A percentile compares a stretch with the other conserved stretches of the same genome.
Conservation (phyloP, 1,140 invertebrate species). For the Drosophila tani region DNA sequence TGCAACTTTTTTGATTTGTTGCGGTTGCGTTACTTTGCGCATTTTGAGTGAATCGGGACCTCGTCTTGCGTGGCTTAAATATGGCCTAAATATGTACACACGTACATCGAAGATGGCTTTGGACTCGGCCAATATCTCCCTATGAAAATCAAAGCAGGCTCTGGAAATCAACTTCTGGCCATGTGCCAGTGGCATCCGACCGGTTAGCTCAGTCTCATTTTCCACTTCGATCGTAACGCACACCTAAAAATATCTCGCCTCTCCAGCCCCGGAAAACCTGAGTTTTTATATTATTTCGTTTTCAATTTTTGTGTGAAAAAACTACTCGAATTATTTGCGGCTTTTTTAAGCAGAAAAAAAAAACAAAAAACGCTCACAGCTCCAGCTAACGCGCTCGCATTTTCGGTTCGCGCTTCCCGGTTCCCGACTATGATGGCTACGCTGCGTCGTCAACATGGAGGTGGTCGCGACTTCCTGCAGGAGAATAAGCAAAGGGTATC, state of each 20-base stretch:
- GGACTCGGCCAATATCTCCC: too few relatives aligned
- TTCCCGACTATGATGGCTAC: not conserved
- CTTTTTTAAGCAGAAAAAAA: not conserved
- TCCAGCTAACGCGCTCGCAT: too few relatives aligned
- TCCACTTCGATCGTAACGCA: slow-evolving; percentile 34
- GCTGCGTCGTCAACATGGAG: slow-evolving; percentile 21
- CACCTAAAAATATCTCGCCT: slow-evolving; percentile 20
- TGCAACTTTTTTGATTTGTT: too few relatives aligned
- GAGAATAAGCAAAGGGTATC: slow-evolving; percentile 39
- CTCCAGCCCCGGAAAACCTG: slow-evolving; percentile 2
- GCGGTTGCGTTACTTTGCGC: too few relatives aligned
- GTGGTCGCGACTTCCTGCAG: slow-evolving; percentile 40
- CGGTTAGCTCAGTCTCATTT: slow-evolving; percentile 15
- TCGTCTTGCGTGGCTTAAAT: too few relatives aligned
- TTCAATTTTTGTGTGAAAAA: slow-evolving; percentile 2
- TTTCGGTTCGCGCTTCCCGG: not conserved
- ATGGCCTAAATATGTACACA: too few relatives aligned
- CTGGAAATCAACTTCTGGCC: not conserved
- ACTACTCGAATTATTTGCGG: not conserved
- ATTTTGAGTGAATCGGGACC: too few relatives aligned
- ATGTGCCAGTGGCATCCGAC: not conserved
- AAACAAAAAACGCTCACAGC: not conserved
- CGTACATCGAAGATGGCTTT: too few relatives aligned
- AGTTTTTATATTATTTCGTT: not conserved
- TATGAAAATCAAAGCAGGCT: not conserved